Conservation (phyloP, 2,888 invertebrate species). For the Blera fallax region DNA sequence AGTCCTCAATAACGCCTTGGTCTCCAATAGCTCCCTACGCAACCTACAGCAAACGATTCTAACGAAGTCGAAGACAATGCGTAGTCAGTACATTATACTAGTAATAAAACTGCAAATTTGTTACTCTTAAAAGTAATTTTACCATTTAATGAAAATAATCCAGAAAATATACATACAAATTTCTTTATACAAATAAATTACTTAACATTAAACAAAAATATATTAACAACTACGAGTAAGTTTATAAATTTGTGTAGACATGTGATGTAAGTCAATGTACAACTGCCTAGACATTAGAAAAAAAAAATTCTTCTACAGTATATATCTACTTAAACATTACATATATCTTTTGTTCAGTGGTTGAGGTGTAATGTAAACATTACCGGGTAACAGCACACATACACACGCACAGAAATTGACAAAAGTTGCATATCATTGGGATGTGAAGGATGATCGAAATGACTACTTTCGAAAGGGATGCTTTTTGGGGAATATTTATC, state of each 20-base stretch:
- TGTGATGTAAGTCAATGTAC: conserved; percentile 67
- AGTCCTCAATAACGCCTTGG: too few relatives aligned
- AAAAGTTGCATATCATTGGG: conserved; percentile 43
- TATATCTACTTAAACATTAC: conserved; percentile 35
- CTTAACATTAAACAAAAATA: conserved; percentile 50
- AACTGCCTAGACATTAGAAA: conserved; percentile 8
- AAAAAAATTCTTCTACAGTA: conserved; percentile 16
- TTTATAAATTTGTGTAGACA: conserved; percentile 42
- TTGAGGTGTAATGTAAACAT: conserved; percentile 22
- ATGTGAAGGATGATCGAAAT: neutral
- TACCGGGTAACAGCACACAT: conserved; percentile 35
- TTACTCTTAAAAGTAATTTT: conserved; percentile 39
- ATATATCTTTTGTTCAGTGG: conserved; percentile 25
- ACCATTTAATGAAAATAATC: conserved; percentile 46
- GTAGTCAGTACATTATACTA: neutral
- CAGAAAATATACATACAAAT: conserved; percentile 50
- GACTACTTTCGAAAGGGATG: too few relatives aligned
- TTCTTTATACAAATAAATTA: conserved; percentile 71
- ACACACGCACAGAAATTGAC: conserved; percentile 56
- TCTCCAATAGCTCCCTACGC: too few relatives aligned
- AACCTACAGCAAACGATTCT: too few relatives aligned
- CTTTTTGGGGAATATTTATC: neutral
- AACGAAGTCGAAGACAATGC: too few relatives aligned
- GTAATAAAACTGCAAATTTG: neutral
- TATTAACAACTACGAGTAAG: conserved; percentile 34